Conservation (phyloP, 2,888 invertebrate genomes). For the Sturmia bella region DNA sequence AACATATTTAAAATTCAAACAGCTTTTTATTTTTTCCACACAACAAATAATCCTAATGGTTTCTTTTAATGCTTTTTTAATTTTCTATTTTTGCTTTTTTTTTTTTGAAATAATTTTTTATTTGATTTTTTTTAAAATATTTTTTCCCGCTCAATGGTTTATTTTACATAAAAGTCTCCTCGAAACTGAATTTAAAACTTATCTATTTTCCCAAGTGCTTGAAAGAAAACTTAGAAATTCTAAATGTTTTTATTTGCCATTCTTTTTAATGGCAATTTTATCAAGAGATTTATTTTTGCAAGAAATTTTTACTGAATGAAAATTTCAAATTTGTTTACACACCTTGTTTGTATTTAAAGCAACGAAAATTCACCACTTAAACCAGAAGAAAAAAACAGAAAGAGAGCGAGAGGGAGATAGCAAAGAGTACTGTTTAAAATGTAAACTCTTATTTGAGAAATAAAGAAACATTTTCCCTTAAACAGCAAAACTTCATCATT, state of each 20-base stretch:
- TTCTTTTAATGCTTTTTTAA: neutral
- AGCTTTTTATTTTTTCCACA: neutral
- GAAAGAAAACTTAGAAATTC: slow-evolving; percentile 68
- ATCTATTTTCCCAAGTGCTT: slow-evolving; percentile 10
- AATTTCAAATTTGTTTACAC: slow-evolving; percentile 33
- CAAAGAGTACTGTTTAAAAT: neutral
- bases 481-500: slow-evolving; percentile 2
- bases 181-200: slow-evolving; percentile 74
- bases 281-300: slow-evolving; percentile 39
- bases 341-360: neutral
- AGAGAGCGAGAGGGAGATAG: neutral
- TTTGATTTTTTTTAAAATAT: neutral
- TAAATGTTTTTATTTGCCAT: slow-evolving; percentile 35
- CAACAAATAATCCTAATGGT: slow-evolving; percentile 1
- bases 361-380: slow-evolving; percentile 6
- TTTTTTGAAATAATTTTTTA: slow-evolving; percentile 8
- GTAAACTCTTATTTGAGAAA: neutral
- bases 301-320: slow-evolving; percentile 55
- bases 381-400: too few relatives aligned
- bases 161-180: slow-evolving; percentile 74
- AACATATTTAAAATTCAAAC: slow-evolving; percentile 22
- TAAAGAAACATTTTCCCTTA: neutral
- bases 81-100: slow-evolving; percentile 10
- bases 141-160: slow-evolving; percentile 70
- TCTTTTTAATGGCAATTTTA: slow-evolving; percentile 26